A percentile compares a stretch with the other conserved stretches of the same genome.
phyloP scores from a whole-genome alignment of 2,113 vertebrate species.

The Lanius ludovicianus region DNA sequence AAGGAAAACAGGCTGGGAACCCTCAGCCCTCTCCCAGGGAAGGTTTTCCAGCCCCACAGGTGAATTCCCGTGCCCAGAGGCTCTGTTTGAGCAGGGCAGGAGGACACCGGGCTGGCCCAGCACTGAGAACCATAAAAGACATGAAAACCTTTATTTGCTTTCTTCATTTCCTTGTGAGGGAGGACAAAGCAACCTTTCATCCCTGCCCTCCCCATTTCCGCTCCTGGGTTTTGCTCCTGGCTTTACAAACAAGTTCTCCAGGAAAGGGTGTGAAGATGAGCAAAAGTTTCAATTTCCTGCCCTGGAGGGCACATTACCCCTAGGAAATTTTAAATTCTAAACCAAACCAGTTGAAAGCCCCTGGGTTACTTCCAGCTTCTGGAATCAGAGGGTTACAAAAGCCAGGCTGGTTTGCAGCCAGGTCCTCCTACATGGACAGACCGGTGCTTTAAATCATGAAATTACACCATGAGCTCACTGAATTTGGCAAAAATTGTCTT shows the following conservation, averaged over 20 bases:
- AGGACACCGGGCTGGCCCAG: neutral
- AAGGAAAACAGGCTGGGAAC: neutral
- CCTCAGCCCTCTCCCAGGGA: fast-evolving
- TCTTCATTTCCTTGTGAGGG: neutral
- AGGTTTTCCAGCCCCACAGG: neutral
- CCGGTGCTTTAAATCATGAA: neutral
- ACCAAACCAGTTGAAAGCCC: neutral
- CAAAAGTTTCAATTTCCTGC: neutral
- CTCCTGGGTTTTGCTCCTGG: fast-evolving
- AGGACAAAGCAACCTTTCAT: constrained; percentile 17
- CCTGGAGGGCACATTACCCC: neutral
- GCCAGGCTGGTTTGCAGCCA: neutral
- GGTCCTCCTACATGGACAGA: neutral
- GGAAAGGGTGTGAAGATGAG: neutral
- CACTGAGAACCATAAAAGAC: neutral
- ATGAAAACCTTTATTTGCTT: neutral
- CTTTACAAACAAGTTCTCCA: neutral
- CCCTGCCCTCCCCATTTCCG: neutral
- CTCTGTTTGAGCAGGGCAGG: neutral
- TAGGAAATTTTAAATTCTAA: neutral
- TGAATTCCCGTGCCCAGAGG: fast-evolving
- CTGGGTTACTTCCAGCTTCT: neutral
- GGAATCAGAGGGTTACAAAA: neutral
- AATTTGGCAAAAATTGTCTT: neutral
- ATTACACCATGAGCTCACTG: neutral